Base-by-base conservation (phyloP, 2,888 invertebrate genomes). In the Sarcophaga variegata region DNA sequence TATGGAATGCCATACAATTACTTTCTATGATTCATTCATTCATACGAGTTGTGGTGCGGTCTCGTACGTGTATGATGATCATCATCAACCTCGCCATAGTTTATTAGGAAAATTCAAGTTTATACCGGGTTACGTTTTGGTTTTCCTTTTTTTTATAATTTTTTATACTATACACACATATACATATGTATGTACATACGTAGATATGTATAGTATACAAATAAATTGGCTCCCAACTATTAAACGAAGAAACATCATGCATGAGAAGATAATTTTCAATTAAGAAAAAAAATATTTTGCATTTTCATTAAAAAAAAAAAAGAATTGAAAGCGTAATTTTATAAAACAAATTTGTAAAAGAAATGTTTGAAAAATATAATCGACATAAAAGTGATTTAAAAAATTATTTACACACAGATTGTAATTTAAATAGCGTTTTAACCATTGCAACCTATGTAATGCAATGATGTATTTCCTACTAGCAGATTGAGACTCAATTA, bases 1-100 rank as follows among this genome's bases (percentile, higher is more conserved):
- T 54, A 84, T 79, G 81, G 81, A 84, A 87, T 84, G 81, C 81
- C 79, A 84, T 63, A 76, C 87, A 87, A 81, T 87, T 82, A 87
- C 84, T 87, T 87, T 87, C 84, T 79, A 84, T 87, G 84, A 87
- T 82, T 87, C 75, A 71, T 60, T 25, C 20, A 14, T 81, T 60
- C 63, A 47, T 63, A 67, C 64, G 69, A n/a, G 10, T 62, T n/a
- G 10, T 59, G 4, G 25, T 78, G 27, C 47, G 27, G 45, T 45
- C 20, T 66, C 20, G 60, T 59, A 66, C 54, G 76, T 14, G 60
- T 59, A 66, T 64, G 70, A 67, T 78, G 37, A n/a, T 63, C 20
- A 67, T 74, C 54, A 54, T 14, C 54, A 54, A 12, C 54, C 17
- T 54, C 54, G 17, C 54, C 17, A 54, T 54, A 12, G 49, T 49